These are phyloP conservation scores for Dicyrtomina minuta DNA, from an alignment of 2,888 invertebrate genomes.

Conservation along the genomic window DNA sequence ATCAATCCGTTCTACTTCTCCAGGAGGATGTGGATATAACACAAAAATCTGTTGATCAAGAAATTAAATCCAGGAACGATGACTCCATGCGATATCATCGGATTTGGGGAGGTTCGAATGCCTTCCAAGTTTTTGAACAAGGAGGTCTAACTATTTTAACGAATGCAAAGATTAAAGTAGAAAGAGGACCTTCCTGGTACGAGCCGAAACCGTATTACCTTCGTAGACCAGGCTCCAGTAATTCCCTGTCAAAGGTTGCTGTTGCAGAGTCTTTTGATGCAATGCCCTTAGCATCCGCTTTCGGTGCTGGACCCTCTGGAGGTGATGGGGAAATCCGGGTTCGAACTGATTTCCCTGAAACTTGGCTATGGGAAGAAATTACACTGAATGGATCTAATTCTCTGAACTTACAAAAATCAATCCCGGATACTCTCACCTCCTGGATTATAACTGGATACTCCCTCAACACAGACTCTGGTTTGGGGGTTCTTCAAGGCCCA, in stretches of 20 bases:
- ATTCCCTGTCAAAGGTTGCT: neutral
- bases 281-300: neutral
- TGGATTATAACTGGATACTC: conserved; percentile 83
- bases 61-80: conserved; percentile 64
- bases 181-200: neutral
- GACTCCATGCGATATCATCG: neutral
- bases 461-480: conserved; percentile 56
- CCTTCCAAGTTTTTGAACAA: conserved; percentile 39
- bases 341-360: conserved; percentile 42
- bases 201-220: neutral
- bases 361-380: conserved; percentile 47
- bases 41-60: conserved; percentile 62
- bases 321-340: conserved; percentile 18
- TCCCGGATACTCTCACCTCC: conserved; percentile 79
- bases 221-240: neutral
- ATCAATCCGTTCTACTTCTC: conserved; percentile 74
- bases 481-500: conserved; percentile 27
- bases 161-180: conserved; percentile 31
- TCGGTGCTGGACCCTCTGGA: conserved; percentile 1
- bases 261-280: neutral
- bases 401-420: conserved; percentile 61
- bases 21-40: conserved; percentile 72
- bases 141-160: conserved; percentile 38
- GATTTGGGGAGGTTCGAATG: conserved; percentile 39
- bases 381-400: conserved; percentile 5